Conservation (phyloP, 2,797 vertebrate species). For the Acipenser transmontanus region DNA sequence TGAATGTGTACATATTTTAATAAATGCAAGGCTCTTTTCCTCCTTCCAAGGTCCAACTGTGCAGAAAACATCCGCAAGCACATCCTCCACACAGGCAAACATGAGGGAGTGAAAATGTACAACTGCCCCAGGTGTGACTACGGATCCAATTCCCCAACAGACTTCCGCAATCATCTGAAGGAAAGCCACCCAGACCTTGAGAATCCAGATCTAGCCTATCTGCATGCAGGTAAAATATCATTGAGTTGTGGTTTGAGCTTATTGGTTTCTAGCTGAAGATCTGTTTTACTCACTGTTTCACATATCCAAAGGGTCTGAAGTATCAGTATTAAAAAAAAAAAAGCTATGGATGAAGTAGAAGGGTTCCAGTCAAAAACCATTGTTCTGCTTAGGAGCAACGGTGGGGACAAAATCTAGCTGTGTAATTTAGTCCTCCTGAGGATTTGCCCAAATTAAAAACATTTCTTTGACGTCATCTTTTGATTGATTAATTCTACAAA, state of each 20-base stretch:
- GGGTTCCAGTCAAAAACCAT: no score
- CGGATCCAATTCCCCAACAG: conserved; percentile 87
- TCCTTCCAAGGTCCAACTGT: conserved; percentile 80
- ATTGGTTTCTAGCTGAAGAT: neutral
- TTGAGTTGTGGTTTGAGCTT: conserved; percentile 20
- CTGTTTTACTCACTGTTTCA: no score
- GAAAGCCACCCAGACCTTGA: conserved; percentile 87
- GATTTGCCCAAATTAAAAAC: no score
- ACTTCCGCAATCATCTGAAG: conserved; percentile 95
- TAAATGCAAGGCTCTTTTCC: neutral
- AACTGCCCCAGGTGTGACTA: conserved; percentile 91
- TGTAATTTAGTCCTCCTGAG: no score
- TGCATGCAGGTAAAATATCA: conserved; percentile 84
- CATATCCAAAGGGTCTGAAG: no score
- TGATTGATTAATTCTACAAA: no score
- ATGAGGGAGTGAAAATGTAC: conserved; percentile 97
- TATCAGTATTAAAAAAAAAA: no score
- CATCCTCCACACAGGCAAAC: conserved; percentile 93
- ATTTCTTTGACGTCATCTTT: no score
- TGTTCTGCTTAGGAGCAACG: no score
- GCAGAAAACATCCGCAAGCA: conserved; percentile 98
- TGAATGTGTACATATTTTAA: no score
- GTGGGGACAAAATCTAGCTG: no score
- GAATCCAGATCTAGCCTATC: conserved; percentile 92
- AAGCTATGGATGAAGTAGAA: no score